Evolutionary conservation across 2,888 invertebrate species (phyloP).

Genomic region (Epinotia brunnichana): DNA sequence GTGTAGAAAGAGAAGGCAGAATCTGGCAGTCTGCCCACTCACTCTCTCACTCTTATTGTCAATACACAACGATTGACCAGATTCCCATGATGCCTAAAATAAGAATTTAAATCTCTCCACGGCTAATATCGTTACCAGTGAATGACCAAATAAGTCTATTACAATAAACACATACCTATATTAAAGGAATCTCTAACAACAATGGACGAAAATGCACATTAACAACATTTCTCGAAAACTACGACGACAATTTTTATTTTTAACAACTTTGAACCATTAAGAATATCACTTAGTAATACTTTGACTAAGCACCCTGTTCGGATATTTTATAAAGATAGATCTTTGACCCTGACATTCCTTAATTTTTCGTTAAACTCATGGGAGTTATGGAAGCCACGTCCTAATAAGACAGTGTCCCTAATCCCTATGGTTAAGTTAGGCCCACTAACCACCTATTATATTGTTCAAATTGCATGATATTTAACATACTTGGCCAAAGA

Average conservation of each 20-base stretch:
- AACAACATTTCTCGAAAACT: not conserved
- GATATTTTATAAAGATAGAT: not conserved
- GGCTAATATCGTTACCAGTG: not conserved
- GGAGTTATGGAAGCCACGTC: too few relatives aligned
- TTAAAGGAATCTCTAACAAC: not conserved
- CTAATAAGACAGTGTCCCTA: not conserved
- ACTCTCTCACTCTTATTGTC: not conserved
- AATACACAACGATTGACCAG: not conserved
- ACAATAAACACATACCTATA: not conserved
- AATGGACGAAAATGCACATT: not conserved
- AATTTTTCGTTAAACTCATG: not conserved
- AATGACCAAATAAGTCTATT: slow-evolving; percentile 4
- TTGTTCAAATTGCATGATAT: not conserved
- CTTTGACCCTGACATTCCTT: slow-evolving; percentile 10
- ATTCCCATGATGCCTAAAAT: not conserved
- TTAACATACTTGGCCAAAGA: not conserved
- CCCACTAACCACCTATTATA: not conserved
- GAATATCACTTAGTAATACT: slow-evolving; percentile 34
- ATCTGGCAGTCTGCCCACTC: not conserved
- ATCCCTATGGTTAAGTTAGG: not conserved
- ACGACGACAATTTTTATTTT: not conserved
- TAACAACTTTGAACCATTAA: not conserved
- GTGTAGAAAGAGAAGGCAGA: not conserved
- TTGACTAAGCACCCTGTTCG: slow-evolving; percentile 29
- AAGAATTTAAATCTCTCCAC: not conserved